phyloP scores from a whole-genome alignment of 2,797 vertebrate genomes.

The Ambastaia sidthimunki region DNA sequence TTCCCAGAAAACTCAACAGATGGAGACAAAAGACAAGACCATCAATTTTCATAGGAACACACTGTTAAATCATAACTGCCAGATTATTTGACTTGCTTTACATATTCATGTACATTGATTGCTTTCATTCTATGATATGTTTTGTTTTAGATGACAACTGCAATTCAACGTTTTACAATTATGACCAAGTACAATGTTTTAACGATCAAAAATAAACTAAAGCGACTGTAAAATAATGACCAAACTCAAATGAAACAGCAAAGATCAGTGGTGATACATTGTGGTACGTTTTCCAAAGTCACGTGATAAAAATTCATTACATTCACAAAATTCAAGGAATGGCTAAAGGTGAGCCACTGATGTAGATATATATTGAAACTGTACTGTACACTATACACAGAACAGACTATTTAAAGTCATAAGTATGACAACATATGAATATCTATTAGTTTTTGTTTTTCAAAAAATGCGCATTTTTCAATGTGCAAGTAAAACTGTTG shows the following conservation, averaged over 20 bases:
- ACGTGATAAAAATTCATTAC: neutral
- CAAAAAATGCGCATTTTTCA: neutral
- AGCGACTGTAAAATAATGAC: conserved; percentile 10
- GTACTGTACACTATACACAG: neutral
- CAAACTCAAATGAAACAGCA: conserved; percentile 23
- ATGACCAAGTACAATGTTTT: conserved; percentile 41
- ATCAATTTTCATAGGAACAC: neutral
- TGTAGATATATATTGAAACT: neutral
- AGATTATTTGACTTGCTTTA: conserved; percentile 27
- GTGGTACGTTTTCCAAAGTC: neutral
- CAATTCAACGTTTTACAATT: conserved; percentile 7
- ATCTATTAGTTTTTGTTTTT: neutral
- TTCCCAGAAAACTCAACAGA: conserved; percentile 31
- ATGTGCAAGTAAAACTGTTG: too few relatives aligned
- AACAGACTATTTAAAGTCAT: neutral
- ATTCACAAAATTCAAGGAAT: neutral
- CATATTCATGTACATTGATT: conserved; percentile 30
- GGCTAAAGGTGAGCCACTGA: neutral
- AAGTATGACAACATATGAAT: neutral
- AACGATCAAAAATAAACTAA: conserved; percentile 14
- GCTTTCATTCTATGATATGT: conserved; percentile 22
- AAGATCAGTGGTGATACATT: neutral
- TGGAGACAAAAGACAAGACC: conserved; percentile 40
- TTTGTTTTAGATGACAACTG: conserved; percentile 28
- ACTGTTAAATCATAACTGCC: conserved; percentile 12